phyloP scores from a whole-genome alignment of 2,797 vertebrate species.

The Choloepus didactylus region DNA sequence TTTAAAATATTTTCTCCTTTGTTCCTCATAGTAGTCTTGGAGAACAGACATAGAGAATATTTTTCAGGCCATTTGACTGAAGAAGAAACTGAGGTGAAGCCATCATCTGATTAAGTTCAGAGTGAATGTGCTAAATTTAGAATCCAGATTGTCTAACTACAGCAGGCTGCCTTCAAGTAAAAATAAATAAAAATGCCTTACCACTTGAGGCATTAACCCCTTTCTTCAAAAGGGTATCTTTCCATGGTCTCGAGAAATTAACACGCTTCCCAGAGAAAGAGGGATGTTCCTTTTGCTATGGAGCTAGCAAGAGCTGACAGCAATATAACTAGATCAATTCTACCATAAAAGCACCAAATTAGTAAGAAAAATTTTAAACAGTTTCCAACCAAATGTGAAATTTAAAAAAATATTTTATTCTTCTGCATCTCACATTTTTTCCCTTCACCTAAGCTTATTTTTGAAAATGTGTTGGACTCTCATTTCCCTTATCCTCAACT shows the following conservation, averaged over 20 bases:
- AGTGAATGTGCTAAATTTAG: neutral
- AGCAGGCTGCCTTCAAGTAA: too few species aligned
- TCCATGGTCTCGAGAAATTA: accelerated
- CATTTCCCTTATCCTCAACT: accelerated
- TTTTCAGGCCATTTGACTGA: neutral
- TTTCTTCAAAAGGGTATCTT: neutral
- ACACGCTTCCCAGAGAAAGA: neutral
- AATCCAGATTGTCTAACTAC: accelerated
- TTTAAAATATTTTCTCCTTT: neutral
- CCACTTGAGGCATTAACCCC: neutral
- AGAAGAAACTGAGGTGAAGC: neutral
- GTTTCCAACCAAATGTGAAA: neutral
- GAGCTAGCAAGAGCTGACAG: neutral
- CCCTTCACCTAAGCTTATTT: too few species aligned
- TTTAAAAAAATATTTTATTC: too few species aligned
- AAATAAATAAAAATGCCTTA: neutral
- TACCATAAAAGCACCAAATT: neutral
- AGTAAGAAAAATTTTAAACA: neutral
- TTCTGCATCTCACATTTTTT: neutral
- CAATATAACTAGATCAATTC: neutral
- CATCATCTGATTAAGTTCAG: accelerated
- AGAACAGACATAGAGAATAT: neutral
- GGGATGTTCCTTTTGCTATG: accelerated
- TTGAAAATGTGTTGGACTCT: accelerated
- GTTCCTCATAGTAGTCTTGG: neutral